Evolutionary conservation across 2,113 vertebrate genomes (phyloP).

Genomic region (Xiphophorus hellerii): DNA sequence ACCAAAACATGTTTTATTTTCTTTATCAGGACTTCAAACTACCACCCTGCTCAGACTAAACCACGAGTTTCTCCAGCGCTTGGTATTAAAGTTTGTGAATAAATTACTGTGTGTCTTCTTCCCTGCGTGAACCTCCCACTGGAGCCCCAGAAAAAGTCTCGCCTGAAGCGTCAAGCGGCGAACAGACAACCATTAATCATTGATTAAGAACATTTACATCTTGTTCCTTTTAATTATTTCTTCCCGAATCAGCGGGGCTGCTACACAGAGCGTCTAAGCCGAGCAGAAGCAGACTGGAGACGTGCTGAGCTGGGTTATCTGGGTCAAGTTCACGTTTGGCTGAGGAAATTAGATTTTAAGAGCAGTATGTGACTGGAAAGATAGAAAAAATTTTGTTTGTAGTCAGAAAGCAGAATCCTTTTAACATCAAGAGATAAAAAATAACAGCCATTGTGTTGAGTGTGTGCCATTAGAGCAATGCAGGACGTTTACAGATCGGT

Average conservation of each 20-base stretch:
- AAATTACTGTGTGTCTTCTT: slow-evolving; percentile 46
- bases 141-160: slow-evolving; percentile 45
- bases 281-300: slow-evolving; percentile 27
- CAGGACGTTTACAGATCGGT: slow-evolving; percentile 5
- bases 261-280: slow-evolving; percentile 33
- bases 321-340: slow-evolving; percentile 30
- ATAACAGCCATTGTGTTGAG: background rate
- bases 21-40: background rate
- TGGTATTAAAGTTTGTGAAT: slow-evolving; percentile 41
- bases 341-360: background rate
- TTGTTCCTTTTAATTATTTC: slow-evolving; percentile 60
- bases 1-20: background rate
- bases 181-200: slow-evolving; percentile 66
- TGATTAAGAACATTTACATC: slow-evolving; percentile 69
- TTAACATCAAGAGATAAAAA: background rate
- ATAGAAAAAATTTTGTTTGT: background rate
- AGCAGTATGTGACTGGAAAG: slow-evolving; percentile 6
- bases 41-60: background rate
- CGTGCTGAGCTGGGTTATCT: slow-evolving; percentile 26
- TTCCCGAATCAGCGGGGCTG: slow-evolving; percentile 54
- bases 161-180: slow-evolving; percentile 40
- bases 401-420: background rate
- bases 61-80: slow-evolving; percentile 1
- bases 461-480: slow-evolving; percentile 12
- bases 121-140: slow-evolving; percentile 62